phyloP scores from a whole-genome alignment of 2,888 invertebrate genomes.

The Osmoderma eremita region DNA sequence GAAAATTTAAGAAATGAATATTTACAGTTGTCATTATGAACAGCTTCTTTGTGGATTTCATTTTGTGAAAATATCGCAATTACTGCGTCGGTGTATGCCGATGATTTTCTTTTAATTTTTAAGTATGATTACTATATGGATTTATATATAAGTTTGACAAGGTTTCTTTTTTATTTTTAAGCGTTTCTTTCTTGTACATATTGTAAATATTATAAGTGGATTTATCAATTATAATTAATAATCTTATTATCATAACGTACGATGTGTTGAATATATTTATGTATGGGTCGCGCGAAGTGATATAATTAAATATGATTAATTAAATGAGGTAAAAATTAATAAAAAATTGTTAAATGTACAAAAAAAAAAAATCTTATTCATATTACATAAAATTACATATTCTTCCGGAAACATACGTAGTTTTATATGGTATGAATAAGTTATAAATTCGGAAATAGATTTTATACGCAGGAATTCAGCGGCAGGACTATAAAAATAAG shows the following conservation, averaged over 20 bases:
- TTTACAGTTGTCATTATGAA: conserved; percentile 17
- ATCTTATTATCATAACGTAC: conserved; percentile 17
- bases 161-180: conserved; percentile 39
- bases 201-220: conserved; percentile 45
- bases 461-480: conserved; percentile 51
- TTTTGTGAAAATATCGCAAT: conserved; percentile 15
- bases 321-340: background rate
- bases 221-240: conserved; percentile 22
- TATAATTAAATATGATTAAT: background rate
- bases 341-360: conserved; percentile 31
- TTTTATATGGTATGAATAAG: conserved; percentile 34
- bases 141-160: conserved; percentile 1
- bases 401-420: too few species aligned
- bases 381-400: conserved; percentile 19
- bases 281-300: conserved; percentile 13
- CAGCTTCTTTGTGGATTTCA: conserved; percentile 16
- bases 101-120: background rate
- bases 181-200: conserved; percentile 44
- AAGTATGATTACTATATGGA: too few species aligned
- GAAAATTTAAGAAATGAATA: conserved; percentile 7
- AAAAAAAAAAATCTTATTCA: conserved; percentile 11
- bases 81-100: too few species aligned
- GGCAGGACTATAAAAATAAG: conserved; percentile 21
- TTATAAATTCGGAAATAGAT: conserved; percentile 45
- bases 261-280: conserved; percentile 29